phyloP scores from a whole-genome alignment of 2,113 vertebrate genomes.

The Jaculus jaculus region DNA sequence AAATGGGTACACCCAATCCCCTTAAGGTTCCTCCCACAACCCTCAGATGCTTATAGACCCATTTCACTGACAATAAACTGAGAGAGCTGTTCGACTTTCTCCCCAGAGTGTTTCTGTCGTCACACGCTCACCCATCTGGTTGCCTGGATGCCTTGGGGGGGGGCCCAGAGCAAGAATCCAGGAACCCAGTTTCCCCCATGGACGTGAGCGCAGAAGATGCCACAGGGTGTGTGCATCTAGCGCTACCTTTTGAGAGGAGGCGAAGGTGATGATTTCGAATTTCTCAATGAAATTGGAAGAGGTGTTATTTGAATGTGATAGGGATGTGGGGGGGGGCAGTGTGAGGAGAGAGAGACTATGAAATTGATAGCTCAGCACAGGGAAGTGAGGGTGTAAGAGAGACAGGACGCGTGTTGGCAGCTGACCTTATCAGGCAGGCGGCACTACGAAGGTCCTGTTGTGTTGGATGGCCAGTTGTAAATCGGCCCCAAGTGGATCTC shows the following conservation, averaged over 20 bases:
- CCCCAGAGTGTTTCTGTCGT: too few species aligned
- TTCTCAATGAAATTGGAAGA: constrained; percentile 45
- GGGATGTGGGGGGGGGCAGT: neutral
- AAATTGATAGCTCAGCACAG: neutral
- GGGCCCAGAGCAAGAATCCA: too few species aligned
- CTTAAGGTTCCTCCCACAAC: too few species aligned
- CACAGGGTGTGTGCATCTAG: neutral
- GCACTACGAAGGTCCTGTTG: neutral
- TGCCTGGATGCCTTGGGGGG: too few species aligned
- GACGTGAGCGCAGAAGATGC: too few species aligned
- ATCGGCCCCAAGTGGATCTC: too few species aligned
- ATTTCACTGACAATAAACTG: too few species aligned
- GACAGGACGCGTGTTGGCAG: neutral
- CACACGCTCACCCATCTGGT: too few species aligned
- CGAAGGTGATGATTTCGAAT: neutral
- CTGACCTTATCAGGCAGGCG: neutral
- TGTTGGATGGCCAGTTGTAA: neutral
- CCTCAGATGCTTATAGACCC: too few species aligned
- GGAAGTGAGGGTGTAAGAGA: neutral
- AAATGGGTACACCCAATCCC: too few species aligned
- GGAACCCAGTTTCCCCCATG: too few species aligned
- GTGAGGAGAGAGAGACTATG: neutral
- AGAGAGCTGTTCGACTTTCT: too few species aligned
- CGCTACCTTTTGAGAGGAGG: neutral
- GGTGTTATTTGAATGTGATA: neutral